Base-by-base conservation (phyloP, 2,797 vertebrate genomes). In the Muraenolepis orangiensis region DNA sequence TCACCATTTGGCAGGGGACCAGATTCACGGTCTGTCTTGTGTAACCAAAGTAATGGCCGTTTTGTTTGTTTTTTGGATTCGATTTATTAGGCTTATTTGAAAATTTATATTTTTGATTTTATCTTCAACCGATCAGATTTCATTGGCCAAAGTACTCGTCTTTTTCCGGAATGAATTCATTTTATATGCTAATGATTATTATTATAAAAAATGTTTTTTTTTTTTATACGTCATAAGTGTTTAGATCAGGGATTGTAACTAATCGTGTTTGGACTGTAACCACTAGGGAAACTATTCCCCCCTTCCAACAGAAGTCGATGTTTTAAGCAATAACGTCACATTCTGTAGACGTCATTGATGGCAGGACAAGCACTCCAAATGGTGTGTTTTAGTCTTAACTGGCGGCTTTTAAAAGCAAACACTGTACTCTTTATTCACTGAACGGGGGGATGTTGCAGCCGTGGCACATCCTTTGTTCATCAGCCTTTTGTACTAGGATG, bases 321-420 rank as follows among this genome's bases (percentile, higher is more conserved):
- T 67, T 69, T 78, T 46, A 74, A 74, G 76, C 72, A 77, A 69
- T 76, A 75, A 26, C 72, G 8, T 74, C 69, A 1, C 6, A 12
- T 57, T 23, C 20, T 31, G 46, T 61, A n/a, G n/a, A n/a, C 0
- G 57, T 61, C 16, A 66, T 18, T 14, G 23, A 38, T 32, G 18
- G 51, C 34, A 64, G 71, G 12, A 36, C n/a, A n/a, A 72, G 14
- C 6, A 78, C 71, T 42, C 66, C 57, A n/a, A 57, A 10, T 20
- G 11, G 16, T 78, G 29, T 31, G 66, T 67, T 67, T 20, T 14
- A 20, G 13, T 67, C 36, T 42, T 76, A 57, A 31, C 30, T 57
- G 71, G 66, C 71, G 76, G 73, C 78, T 86, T 66, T 81, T 76
- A 71, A 73, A 80, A 79, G 18, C 28, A 85, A 85, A 83, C 72